A percentile compares a stretch with the other conserved stretches of the same genome.
Conservation (phyloP, 2,113 vertebrate genomes). For the Rhadina sibilatrix region DNA sequence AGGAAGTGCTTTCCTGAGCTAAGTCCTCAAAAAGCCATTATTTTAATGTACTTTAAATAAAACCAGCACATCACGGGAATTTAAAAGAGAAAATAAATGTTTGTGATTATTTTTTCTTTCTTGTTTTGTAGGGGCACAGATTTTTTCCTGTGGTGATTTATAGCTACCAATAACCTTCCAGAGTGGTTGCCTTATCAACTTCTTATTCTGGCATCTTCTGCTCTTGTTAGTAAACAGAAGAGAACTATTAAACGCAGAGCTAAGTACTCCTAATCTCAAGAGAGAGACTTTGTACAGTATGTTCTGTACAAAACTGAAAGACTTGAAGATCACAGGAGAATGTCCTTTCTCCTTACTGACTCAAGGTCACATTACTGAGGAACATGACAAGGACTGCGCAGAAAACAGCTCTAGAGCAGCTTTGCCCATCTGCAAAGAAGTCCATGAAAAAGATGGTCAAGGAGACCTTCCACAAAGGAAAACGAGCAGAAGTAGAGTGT, state of each 20-base stretch:
- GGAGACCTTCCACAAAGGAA: conserved; percentile 79
- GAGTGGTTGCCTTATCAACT: neutral
- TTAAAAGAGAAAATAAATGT: neutral
- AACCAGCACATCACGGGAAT: neutral
- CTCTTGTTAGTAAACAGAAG: conserved; percentile 32
- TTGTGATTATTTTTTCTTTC: neutral
- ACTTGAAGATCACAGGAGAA: conserved; percentile 92
- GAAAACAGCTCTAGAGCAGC: conserved; percentile 63
- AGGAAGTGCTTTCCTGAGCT: neutral
- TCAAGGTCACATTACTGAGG: conserved; percentile 73
- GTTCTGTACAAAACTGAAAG: conserved; percentile 97
- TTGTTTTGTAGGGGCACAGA: conserved; percentile 23
- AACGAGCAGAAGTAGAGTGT: conserved; percentile 87
- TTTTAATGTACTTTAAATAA: neutral
- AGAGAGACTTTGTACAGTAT: conserved; percentile 67
- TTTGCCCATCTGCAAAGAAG: conserved; percentile 78
- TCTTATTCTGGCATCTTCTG: conserved; percentile 5
- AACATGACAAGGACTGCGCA: conserved; percentile 76
- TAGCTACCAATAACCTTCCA: conserved; percentile 8
- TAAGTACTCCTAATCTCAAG: neutral
- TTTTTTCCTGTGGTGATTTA: neutral
- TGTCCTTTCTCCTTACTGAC: conserved; percentile 90
- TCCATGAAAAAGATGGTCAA: conserved; percentile 72
- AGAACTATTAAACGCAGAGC: neutral
- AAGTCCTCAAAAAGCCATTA: neutral